Evolutionary conservation across 2,113 vertebrate species (phyloP), one percentile per base, ranked within the genome.

Genomic region (Gila orcuttii): DNA sequence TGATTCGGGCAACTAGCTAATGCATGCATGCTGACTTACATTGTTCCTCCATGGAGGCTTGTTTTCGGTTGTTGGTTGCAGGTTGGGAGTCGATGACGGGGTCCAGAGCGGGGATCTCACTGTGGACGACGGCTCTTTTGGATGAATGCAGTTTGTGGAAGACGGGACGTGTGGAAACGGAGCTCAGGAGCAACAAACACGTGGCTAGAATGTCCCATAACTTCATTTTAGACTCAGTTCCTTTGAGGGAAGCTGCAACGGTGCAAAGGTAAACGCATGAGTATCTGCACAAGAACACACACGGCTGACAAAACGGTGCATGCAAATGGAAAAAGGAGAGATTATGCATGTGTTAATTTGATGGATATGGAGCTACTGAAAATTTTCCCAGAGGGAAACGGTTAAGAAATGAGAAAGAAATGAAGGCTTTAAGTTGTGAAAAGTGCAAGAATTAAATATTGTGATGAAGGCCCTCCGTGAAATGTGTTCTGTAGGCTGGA

Each of bases 201-300:
- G 95, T 96, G 97, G 97, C 97, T 95, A 97, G 93, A 94, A 97
- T 94, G 96, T 98, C 97, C 97, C 98, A 99, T 99, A 99, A 97
- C 97, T 98, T 99, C 98, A 99, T 99, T 94, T 98, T 99, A 98
- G 96, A 98, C 95, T 95, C 95, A 95, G 96, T 98, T 97, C 96
- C 97, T 95, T 95, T 95, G 93, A 95, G 91, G 95, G 97, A 96
- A 96, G 95, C 97, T 98, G 91, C 50, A 91, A 85, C 5, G n/a
- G 79, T 75, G 78, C 12, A 76, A 25, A 82, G 25, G 76, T 59
- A 19, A 79, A 87, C 60, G 39, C 52, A 28, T 52, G 42, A 13
- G 64, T 2, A 28, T 69, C 31, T 76, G 33, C 33, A 25, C 59
- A 55, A 66, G 4, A 42, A 23, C 36, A 42, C 12, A 28, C 62